These are phyloP conservation scores for Maconellicoccus hirsutus DNA, from an alignment of 1,140 invertebrate species.

Conservation along the genomic window DNA sequence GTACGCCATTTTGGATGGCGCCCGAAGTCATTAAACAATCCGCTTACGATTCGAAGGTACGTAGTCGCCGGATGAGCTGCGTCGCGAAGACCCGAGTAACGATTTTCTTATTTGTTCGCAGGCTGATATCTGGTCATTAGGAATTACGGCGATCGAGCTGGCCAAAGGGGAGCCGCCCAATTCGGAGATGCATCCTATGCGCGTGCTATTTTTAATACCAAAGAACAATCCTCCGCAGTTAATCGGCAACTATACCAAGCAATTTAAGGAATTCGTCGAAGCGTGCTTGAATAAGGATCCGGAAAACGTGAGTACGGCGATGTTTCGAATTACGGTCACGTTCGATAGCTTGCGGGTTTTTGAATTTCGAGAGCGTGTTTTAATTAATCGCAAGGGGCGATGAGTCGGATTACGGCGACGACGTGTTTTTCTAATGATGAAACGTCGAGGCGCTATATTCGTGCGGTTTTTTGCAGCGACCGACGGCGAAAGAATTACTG, in stretches of 20 bases:
- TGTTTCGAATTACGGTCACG: no score
- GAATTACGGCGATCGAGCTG: slow-evolving; percentile 97
- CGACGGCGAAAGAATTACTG: slow-evolving; percentile 85
- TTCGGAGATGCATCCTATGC: slow-evolving; percentile 97
- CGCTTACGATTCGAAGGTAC: slow-evolving; percentile 92
- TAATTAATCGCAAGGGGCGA: no score
- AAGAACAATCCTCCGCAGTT: slow-evolving; percentile 99
- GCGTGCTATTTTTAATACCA: slow-evolving; percentile 97
- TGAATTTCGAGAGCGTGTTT: no score
- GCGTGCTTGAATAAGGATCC: slow-evolving; percentile 98
- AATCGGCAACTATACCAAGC: slow-evolving; percentile 88
- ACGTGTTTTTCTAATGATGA: no score
- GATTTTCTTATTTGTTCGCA: slow-evolving; percentile 37
- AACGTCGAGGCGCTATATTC: no score
- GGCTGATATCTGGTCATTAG: slow-evolving; percentile 99
- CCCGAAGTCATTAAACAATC: slow-evolving; percentile 99
- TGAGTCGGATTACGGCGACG: no score
- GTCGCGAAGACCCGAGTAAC: no score
- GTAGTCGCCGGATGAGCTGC: not conserved
- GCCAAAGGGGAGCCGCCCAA: slow-evolving; percentile 99
- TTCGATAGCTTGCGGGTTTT: no score
- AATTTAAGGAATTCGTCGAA: slow-evolving; percentile 99
- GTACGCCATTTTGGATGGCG: slow-evolving; percentile 99
- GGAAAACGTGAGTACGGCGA: slow-evolving; percentile 81
- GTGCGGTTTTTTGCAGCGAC: slow-evolving; percentile 52